A percentile compares a stretch with the other conserved stretches of the same genome.
phyloP scores from a whole-genome alignment of 2,113 vertebrate genomes.

The Lagopus leucura region DNA sequence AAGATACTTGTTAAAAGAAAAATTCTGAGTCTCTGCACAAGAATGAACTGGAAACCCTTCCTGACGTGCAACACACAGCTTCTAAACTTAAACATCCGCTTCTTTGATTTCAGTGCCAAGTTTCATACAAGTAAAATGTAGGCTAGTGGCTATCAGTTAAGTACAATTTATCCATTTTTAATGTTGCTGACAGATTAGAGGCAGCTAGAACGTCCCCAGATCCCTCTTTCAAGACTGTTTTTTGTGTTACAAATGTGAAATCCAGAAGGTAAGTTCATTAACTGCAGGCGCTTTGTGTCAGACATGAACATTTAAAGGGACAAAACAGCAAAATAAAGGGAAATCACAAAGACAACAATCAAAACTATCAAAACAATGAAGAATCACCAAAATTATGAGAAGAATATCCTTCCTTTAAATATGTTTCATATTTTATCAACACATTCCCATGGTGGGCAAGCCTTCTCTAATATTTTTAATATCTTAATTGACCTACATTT shows the following conservation, averaged over 20 bases:
- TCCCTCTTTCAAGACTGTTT: not conserved
- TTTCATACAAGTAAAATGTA: not conserved
- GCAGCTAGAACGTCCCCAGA: not conserved
- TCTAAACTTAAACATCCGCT: not conserved
- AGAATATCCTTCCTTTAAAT: not conserved
- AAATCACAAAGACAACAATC: not conserved
- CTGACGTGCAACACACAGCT: slow-evolving; percentile 63
- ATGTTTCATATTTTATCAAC: not conserved
- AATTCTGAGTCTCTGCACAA: not conserved
- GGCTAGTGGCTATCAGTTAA: not conserved
- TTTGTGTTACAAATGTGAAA: not conserved
- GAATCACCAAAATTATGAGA: not conserved
- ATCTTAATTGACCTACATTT: slow-evolving; percentile 61
- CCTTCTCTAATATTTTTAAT: not conserved
- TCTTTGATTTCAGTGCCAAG: not conserved
- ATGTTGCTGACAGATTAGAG: not conserved
- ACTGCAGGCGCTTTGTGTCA: not conserved
- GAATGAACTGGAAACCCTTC: slow-evolving; percentile 76
- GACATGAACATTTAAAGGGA: not conserved
- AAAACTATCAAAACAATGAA: not conserved
- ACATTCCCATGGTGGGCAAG: not conserved
- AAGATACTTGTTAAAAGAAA: not conserved
- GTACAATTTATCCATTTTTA: not conserved
- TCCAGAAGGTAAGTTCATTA: not conserved
- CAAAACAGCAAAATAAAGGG: not conserved